These are phyloP conservation scores for Willowsia nigromaculata DNA, from an alignment of 2,888 invertebrate genomes.

Conservation along the genomic window DNA sequence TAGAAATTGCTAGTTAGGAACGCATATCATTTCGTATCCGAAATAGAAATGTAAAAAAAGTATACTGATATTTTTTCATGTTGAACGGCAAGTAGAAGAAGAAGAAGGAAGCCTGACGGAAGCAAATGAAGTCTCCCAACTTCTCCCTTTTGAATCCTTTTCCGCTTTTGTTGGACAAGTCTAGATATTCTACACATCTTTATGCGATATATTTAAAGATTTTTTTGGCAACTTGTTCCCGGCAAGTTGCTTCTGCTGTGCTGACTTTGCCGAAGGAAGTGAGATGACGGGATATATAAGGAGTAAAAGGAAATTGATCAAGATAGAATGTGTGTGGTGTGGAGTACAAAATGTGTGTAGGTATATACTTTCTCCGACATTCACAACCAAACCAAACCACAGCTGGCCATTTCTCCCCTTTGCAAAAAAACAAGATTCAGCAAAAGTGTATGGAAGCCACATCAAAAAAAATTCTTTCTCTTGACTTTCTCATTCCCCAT, in stretches of 20 bases:
- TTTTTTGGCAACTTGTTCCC: slow-evolving; percentile 33
- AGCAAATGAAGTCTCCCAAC: slow-evolving; percentile 25
- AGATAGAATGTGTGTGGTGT: not conserved
- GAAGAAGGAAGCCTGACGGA: slow-evolving; percentile 24
- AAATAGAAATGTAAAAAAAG: slow-evolving; percentile 1
- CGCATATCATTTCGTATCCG: not conserved
- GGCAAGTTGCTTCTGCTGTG: not conserved
- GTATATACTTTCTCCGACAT: not conserved
- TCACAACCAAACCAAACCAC: not conserved
- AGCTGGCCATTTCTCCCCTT: not conserved
- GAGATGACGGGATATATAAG: not conserved
- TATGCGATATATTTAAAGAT: not conserved
- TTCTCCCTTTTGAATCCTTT: slow-evolving; percentile 2
- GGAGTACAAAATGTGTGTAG: not conserved
- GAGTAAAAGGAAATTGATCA: slow-evolving; percentile 40
- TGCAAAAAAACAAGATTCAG: not conserved
- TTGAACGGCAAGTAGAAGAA: not conserved
- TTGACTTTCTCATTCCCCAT: slow-evolving; percentile 1
- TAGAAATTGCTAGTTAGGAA: not conserved
- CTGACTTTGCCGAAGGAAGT: slow-evolving; percentile 34
- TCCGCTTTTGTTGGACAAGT: not conserved
- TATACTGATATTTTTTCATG: not conserved
- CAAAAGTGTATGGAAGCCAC: not conserved
- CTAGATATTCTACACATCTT: not conserved
- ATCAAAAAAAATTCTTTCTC: not conserved